Conservation (phyloP, 2,888 invertebrate genomes). For the Microplitis manilae region DNA sequence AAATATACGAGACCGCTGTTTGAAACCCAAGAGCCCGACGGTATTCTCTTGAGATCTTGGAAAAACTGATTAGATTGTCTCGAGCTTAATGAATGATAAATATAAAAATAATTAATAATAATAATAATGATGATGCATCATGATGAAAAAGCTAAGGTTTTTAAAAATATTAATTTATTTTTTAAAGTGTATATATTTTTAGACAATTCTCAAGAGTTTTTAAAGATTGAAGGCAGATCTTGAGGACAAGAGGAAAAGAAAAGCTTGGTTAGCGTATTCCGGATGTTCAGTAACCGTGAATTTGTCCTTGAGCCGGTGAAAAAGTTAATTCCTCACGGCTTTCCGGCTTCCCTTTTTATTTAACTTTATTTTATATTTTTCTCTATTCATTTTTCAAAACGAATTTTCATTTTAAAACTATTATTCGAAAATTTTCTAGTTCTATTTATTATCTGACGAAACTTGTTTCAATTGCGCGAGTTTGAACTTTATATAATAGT, state of each 20-base stretch:
- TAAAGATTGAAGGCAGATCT: background rate
- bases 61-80: background rate
- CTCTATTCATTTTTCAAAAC: background rate
- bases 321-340: slow-evolving; percentile 21
- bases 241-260: background rate
- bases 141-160: background rate
- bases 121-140: background rate
- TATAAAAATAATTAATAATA: background rate
- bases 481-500: background rate
- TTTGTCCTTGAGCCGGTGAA: background rate
- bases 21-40: background rate
- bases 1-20: background rate
- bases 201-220: background rate
- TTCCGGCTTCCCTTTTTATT: background rate
- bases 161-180: background rate
- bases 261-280: slow-evolving; percentile 20
- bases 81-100: background rate
- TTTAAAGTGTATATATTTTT: background rate
- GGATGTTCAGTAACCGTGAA: slow-evolving; percentile 28
- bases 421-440: no score
- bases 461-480: background rate
- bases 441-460: no score
- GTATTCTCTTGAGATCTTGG: background rate
- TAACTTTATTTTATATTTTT: slow-evolving; percentile 2
- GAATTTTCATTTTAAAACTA: no score